Base-by-base conservation (phyloP, 2,888 invertebrate genomes). In the Julus scandinavius region DNA sequence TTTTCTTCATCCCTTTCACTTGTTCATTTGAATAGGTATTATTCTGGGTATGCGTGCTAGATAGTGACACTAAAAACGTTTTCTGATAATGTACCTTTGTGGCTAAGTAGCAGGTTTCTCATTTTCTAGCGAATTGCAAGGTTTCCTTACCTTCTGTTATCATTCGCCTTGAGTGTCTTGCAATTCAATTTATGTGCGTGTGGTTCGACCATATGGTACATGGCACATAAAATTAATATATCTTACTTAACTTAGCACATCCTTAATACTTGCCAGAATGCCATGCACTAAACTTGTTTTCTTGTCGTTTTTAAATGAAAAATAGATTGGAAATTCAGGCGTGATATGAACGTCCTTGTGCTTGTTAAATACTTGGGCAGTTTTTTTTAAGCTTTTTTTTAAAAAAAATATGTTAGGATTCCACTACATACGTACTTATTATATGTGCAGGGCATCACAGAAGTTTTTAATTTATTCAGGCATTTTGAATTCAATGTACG, bases 241-340 rank as follows among this genome's bases (percentile, higher is more conserved):
- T 63, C 63, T 63, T 63, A 63, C 63, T 63, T 63, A 63, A 63
- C 63, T 63, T 63, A 7, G 20, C 20, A 63, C 20, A 63, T 63
- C 63, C 63, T 63, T 63, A 58, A 58, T 58, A 63, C 63, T 7
- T 63, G 7, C 63, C 63, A 63, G 1, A 54, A 20, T 63, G 63
- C 63, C 63, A 20, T 63, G 20, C 20, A 63, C 20, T 5, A 63
- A 63, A 63, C 63, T 63, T 20, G 20, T 63, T 63, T 63, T 63
- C 63, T 63, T 20, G 63, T 63, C 20, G n/a, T 63, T 63, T 63
- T n/a, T 63, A 20, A 7, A 7, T 63, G 20, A 63, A 20, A 63
- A 63, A n/a, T 63, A 63, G 63, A 63, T 20, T 63, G 63, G 9
- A 3, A 63, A 20, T 20, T 20, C 63, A 20, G 20, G 63, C 63